Percentiles rank a stretch among this genome's conserved stretches.
phyloP scores from a whole-genome alignment of 2,888 invertebrate genomes.

The Emmelina monodactyla region DNA sequence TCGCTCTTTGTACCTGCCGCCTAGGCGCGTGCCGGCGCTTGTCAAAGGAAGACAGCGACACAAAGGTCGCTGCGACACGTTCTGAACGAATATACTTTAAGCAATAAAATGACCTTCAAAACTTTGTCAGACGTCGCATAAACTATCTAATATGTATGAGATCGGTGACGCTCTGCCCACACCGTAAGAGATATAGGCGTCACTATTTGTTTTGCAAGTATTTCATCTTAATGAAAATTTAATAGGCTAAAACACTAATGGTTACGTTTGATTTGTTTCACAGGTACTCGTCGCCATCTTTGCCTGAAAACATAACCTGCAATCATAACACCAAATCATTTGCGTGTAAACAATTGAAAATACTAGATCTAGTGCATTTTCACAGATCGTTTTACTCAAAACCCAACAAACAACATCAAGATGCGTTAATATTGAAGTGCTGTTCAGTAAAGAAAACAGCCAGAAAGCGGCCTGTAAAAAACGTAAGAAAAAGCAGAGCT shows the following conservation, averaged over 20 bases:
- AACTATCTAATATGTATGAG: neutral
- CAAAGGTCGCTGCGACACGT: neutral
- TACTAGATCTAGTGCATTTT: conserved; percentile 8
- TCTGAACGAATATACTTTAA: neutral
- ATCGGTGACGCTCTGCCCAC: neutral
- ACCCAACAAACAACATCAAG: conserved; percentile 11
- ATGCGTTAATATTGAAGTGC: conserved; percentile 11
- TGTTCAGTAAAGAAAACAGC: conserved; percentile 5
- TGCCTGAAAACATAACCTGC: conserved; percentile 8
- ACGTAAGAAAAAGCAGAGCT: conserved; percentile 7
- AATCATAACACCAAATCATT: conserved; percentile 9
- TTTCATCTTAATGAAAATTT: conserved; percentile 1
- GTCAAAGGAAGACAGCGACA: too few species aligned
- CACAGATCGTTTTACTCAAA: conserved; percentile 11
- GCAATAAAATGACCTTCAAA: neutral
- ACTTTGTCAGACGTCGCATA: neutral
- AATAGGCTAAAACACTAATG: conserved; percentile 2
- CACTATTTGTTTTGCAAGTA: neutral
- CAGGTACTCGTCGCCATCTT: conserved; percentile 7
- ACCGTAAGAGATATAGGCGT: neutral
- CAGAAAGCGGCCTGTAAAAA: conserved; percentile 6
- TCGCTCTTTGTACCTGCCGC: neutral
- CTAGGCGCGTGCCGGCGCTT: neutral
- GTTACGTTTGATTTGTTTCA: conserved; percentile 8
- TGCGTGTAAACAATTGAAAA: conserved; percentile 6